phyloP scores from a whole-genome alignment of 2,888 invertebrate species.

The Nycteola revayana region DNA sequence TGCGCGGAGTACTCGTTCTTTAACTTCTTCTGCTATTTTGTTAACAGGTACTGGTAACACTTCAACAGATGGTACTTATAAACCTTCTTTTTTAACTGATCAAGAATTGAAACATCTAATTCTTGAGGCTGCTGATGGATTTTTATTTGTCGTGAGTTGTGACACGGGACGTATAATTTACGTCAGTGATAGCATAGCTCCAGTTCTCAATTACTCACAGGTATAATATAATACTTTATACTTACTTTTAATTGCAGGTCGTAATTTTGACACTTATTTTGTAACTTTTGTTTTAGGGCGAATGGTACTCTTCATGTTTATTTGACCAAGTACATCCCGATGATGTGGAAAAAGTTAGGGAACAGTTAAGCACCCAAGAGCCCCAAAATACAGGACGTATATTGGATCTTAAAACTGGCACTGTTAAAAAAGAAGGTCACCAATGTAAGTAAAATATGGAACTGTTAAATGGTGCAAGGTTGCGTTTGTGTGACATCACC shows the following conservation, averaged over 20 bases:
- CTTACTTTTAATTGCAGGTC: no score
- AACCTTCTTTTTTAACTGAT: conserved; percentile 99
- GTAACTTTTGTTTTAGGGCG: conserved; percentile 82
- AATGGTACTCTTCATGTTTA: conserved; percentile 98
- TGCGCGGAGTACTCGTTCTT: no score
- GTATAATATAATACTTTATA: conserved; percentile 46
- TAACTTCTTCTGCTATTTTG: no score
- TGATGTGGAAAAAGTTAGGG: conserved; percentile 97
- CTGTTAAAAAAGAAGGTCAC: conserved; percentile 99
- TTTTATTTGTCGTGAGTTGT: conserved; percentile 96
- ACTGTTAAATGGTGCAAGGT: no score
- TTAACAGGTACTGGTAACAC: conserved; percentile 96
- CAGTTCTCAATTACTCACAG: conserved; percentile 98
- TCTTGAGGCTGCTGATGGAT: conserved; percentile 99
- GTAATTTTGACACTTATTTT: no score
- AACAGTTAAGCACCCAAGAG: conserved; percentile 98
- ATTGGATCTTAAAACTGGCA: conserved; percentile 98
- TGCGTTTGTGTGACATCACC: no score
- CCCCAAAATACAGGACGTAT: conserved; percentile 97
- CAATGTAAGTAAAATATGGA: conserved; percentile 90
- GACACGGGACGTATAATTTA: conserved; percentile 98
- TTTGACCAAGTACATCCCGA: conserved; percentile 99
- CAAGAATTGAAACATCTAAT: conserved; percentile 99
- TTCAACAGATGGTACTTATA: conserved; percentile 97
- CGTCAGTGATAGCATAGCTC: conserved; percentile 98